Evolutionary conservation across 2,888 invertebrate genomes (phyloP).

Genomic region (Drosophila pseudotakahashii): DNA sequence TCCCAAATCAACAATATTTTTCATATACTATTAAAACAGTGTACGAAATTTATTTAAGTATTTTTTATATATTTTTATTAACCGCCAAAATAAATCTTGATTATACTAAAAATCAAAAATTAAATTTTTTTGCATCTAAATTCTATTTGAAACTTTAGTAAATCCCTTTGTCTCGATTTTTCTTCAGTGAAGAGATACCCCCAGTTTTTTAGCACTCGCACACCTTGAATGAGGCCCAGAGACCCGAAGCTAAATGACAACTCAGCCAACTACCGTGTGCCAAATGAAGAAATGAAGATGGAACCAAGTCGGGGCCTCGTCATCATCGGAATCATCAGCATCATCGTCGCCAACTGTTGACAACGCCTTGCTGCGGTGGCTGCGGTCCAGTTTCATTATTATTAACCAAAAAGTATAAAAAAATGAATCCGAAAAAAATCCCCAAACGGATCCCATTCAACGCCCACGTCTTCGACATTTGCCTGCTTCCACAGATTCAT

Average conservation of each 20-base stretch:
- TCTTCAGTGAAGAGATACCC: constrained; percentile 8
- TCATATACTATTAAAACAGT: too few species aligned
- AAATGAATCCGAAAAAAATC: constrained; percentile 18
- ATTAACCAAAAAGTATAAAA: constrained; percentile 28
- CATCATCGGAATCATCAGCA: constrained; percentile 34
- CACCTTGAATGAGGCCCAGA: constrained; percentile 50
- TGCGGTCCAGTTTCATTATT: constrained; percentile 68
- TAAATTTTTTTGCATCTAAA: too few species aligned
- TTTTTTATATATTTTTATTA: too few species aligned
- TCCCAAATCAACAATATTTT: too few species aligned
- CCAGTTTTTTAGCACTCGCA: not conserved
- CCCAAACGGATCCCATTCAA: constrained; percentile 31
- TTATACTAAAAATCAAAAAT: too few species aligned
- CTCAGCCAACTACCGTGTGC: constrained; percentile 64
- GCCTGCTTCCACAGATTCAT: constrained; percentile 42
- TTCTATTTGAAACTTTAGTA: too few species aligned
- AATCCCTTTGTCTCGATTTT: not conserved
- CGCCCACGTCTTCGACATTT: constrained; percentile 52
- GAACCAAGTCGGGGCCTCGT: constrained; percentile 17
- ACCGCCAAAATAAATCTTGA: too few species aligned
- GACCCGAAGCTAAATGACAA: constrained; percentile 53
- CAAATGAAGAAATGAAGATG: constrained; percentile 39
- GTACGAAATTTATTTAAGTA: too few species aligned
- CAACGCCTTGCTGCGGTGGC: constrained; percentile 58
- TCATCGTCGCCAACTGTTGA: constrained; percentile 55